phyloP scores from a whole-genome alignment of 2,113 vertebrate species.

The Epinephelus moara region DNA sequence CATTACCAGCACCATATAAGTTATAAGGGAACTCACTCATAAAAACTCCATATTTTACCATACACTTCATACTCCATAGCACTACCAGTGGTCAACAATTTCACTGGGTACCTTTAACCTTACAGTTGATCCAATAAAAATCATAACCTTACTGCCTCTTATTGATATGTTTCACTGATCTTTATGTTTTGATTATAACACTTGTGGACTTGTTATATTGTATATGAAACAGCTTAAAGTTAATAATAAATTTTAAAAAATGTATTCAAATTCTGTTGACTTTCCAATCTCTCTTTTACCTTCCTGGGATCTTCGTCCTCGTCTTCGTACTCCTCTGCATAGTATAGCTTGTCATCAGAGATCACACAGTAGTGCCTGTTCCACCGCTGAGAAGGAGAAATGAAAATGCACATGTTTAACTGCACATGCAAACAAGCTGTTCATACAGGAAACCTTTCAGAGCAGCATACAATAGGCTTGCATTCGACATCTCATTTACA shows the following conservation, averaged over 20 bases:
- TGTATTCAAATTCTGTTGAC: too few species aligned
- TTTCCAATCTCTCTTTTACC: constrained; percentile 52
- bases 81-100: too few species aligned
- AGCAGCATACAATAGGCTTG: not conserved
- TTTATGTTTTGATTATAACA: not conserved
- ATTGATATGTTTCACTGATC: too few species aligned
- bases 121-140: too few species aligned
- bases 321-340: constrained; percentile 92
- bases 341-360: constrained; percentile 93
- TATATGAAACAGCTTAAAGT: too few species aligned
- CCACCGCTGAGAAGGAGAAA: constrained; percentile 87
- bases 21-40: too few species aligned
- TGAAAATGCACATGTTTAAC: not conserved
- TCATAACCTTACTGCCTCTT: too few species aligned
- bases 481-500: too few species aligned
- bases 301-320: constrained; percentile 88
- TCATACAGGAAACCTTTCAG: not conserved
- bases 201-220: not conserved
- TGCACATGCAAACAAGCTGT: not conserved
- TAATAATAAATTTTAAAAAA: not conserved
- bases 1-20: too few species aligned
- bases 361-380: constrained; percentile 95
- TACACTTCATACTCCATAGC: too few species aligned
- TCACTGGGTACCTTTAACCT: too few species aligned
- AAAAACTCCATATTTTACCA: too few species aligned